phyloP scores from a whole-genome alignment of 1,140 invertebrate genomes.

The Anastatus disparis region DNA sequence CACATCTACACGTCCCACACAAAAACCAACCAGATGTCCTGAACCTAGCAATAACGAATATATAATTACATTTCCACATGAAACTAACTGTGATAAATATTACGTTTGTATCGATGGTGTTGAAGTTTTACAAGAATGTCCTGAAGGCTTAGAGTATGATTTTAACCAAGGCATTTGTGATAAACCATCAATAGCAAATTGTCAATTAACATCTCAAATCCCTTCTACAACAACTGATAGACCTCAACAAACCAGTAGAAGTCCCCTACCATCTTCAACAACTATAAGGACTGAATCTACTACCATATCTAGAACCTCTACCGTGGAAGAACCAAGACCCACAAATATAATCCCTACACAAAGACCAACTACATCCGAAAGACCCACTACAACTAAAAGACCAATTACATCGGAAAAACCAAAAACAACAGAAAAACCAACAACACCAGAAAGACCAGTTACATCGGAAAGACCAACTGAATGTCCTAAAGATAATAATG shows the following conservation, averaged over 20 bases:
- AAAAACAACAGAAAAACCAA: too few species aligned
- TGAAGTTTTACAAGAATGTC: constrained; percentile 1
- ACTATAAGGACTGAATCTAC: background rate
- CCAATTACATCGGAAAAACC: too few species aligned
- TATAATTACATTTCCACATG: constrained; percentile 8
- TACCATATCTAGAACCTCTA: background rate
- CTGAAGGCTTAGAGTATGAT: background rate
- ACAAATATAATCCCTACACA: background rate
- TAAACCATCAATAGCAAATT: background rate
- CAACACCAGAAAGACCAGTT: background rate
- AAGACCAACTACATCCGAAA: background rate
- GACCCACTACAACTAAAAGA: background rate
- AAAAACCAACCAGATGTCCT: too few species aligned
- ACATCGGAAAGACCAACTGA: too few species aligned
- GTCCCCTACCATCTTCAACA: background rate
- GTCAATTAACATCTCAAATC: background rate
- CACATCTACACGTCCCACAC: background rate
- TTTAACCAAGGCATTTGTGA: constrained; percentile 1
- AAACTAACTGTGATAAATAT: constrained; percentile 14
- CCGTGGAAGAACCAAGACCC: background rate
- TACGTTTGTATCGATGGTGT: background rate
- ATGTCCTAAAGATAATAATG: background rate
- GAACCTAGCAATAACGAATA: background rate
- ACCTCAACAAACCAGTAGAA: background rate
- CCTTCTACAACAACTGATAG: background rate